Conservation (phyloP, 2,888 invertebrate species). For the Nudaria mundana region DNA sequence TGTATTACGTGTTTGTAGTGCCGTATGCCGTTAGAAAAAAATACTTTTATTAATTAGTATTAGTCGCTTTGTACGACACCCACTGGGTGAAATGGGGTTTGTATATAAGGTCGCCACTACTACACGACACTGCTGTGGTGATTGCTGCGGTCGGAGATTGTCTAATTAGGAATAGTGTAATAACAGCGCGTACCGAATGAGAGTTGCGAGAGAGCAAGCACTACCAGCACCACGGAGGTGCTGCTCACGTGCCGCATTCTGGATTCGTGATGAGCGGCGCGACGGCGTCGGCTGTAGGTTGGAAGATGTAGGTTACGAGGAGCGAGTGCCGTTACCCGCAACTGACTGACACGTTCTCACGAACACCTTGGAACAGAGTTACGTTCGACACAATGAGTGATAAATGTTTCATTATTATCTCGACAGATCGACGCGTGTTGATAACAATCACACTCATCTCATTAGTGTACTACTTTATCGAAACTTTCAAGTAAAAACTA, state of each 20-base stretch:
- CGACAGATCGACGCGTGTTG: neutral
- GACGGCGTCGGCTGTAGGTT: no score
- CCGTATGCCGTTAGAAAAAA: no score
- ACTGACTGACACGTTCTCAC: neutral
- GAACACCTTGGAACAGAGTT: neutral
- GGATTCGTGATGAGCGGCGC: neutral
- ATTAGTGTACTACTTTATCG: no score
- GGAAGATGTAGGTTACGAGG: neutral
- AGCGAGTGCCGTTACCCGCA: neutral
- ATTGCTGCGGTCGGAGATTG: no score
- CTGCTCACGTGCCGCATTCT: constrained; percentile 5
- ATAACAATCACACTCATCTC: neutral
- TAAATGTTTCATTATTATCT: neutral
- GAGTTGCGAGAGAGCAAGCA: constrained; percentile 8
- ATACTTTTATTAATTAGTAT: no score
- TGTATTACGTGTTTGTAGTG: no score
- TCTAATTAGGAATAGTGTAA: neutral
- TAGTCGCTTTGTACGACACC: no score
- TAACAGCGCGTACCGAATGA: constrained; percentile 10
- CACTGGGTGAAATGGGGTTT: no score
- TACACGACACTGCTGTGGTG: no score
- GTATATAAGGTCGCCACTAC: no score
- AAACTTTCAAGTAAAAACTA: no score
- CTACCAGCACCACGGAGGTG: constrained; percentile 8
- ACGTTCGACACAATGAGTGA: neutral